Conservation (phyloP, 2,797 vertebrate species). For the Pseudocheirus occidentalis region DNA sequence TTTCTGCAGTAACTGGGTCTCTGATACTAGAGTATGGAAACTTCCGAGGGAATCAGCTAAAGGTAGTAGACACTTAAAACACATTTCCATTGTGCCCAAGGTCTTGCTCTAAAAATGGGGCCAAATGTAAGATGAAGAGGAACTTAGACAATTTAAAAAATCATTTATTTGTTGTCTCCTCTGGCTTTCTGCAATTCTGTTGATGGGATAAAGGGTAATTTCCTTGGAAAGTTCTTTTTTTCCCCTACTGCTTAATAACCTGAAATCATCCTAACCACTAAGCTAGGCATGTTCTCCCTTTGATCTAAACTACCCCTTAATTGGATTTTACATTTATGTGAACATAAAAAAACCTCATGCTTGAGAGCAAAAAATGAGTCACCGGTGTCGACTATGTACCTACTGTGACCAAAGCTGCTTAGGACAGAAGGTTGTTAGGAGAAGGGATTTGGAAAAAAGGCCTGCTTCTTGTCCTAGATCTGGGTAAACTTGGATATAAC, state of each 20-base stretch:
- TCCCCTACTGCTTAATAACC: background rate
- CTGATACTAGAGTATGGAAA: background rate
- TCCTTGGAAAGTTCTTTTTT: background rate
- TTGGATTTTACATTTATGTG: constrained; percentile 10
- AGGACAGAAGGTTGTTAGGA: background rate
- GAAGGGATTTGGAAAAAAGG: background rate
- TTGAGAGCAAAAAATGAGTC: background rate
- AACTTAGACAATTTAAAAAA: fast-evolving
- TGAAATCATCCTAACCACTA: background rate
- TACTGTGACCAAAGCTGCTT: background rate
- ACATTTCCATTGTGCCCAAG: background rate
- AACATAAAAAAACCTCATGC: background rate
- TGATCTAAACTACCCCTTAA: background rate
- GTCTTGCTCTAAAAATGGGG: background rate
- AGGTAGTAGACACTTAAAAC: background rate
- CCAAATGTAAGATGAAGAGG: fast-evolving
- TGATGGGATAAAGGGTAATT: background rate
- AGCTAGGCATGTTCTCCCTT: background rate
- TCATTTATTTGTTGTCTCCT: too few relatives aligned
- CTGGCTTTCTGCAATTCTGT: background rate
- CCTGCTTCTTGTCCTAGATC: background rate
- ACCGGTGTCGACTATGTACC: fast-evolving
- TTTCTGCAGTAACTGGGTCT: background rate
- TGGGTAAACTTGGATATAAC: background rate
- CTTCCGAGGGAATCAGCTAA: background rate